Percentiles rank a stretch among this genome's conserved stretches.
These are phyloP conservation scores for Endomychus coccineus DNA, from an alignment of 2,888 invertebrate species.

Conservation along the genomic window DNA sequence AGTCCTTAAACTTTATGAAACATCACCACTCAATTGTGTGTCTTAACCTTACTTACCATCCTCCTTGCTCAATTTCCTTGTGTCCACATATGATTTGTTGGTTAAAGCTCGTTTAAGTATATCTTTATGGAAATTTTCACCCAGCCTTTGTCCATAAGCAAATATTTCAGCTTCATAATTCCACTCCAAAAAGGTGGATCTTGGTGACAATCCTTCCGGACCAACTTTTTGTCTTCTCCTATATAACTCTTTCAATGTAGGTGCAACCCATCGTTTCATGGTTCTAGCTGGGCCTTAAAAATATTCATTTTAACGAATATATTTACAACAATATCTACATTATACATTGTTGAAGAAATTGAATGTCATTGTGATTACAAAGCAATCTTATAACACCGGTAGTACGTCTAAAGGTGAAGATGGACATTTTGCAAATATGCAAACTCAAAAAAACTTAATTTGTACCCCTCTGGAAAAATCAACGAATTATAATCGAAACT, in stretches of 20 bases:
- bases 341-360: too few relatives aligned
- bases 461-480: too few relatives aligned
- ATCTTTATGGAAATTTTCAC: slow-evolving; percentile 70
- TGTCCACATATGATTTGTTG: slow-evolving; percentile 70
- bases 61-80: slow-evolving; percentile 56
- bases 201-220: slow-evolving; percentile 47
- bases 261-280: slow-evolving; percentile 59
- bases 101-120: slow-evolving; percentile 71
- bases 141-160: slow-evolving; percentile 78
- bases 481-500: too few relatives aligned
- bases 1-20: neutral
- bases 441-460: too few relatives aligned
- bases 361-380: too few relatives aligned
- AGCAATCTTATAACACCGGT: too few relatives aligned
- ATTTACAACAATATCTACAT: too few relatives aligned
- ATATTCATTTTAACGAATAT: too few relatives aligned
- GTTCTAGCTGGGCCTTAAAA: too few relatives aligned
- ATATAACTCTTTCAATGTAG: slow-evolving; percentile 58
- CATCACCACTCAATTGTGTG: neutral
- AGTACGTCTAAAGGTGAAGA: too few relatives aligned
- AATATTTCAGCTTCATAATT: slow-evolving; percentile 80
- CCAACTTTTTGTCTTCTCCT: slow-evolving; percentile 52
- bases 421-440: too few relatives aligned
- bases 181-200: slow-evolving; percentile 74
- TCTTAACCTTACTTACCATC: slow-evolving; percentile 25